Percentiles rank a stretch among this genome's conserved stretches.
Evolutionary conservation across 2,113 vertebrate genomes (phyloP).

Genomic region (Pterocles orientalis): DNA sequence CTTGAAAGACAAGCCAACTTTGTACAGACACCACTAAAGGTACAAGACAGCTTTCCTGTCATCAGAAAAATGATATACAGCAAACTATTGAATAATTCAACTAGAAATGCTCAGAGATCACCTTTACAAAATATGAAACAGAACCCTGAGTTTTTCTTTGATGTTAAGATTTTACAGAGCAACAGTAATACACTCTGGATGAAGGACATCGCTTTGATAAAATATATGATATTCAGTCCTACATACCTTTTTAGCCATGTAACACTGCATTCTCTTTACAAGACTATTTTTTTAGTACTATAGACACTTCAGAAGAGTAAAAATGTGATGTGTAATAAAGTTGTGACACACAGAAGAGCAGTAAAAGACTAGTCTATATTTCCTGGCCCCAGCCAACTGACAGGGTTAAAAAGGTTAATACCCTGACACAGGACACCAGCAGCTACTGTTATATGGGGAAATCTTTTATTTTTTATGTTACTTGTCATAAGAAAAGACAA

Average conservation of each 20-base stretch:
- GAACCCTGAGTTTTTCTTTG: conserved; percentile 36
- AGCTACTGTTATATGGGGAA: conserved; percentile 55
- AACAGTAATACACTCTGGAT: conserved; percentile 7
- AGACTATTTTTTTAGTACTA: conserved; percentile 33
- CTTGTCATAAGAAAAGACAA: conserved; percentile 25
- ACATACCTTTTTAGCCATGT: conserved; percentile 17
- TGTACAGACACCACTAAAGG: not conserved
- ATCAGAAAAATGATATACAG: conserved; percentile 43
- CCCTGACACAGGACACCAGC: conserved; percentile 63
- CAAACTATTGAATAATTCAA: conserved; percentile 38
- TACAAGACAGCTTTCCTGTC: conserved; percentile 31
- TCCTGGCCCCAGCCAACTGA: conserved; percentile 55
- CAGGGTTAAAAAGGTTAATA: conserved; percentile 69
- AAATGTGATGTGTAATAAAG: conserved; percentile 66
- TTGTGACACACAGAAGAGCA: conserved; percentile 61
- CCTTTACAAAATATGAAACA: conserved; percentile 57
- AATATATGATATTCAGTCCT: conserved; percentile 32
- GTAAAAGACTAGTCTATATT: conserved; percentile 63
- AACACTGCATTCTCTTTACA: conserved; percentile 27
- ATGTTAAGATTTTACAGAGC: conserved; percentile 45
- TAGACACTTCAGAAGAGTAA: conserved; percentile 56
- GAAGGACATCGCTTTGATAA: conserved; percentile 28
- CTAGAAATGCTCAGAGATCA: conserved; percentile 32
- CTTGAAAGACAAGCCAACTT: conserved; percentile 28
- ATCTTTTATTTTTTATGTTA: conserved; percentile 55